Base-by-base conservation (phyloP, 2,888 invertebrate species). In the Epinotia nisella region DNA sequence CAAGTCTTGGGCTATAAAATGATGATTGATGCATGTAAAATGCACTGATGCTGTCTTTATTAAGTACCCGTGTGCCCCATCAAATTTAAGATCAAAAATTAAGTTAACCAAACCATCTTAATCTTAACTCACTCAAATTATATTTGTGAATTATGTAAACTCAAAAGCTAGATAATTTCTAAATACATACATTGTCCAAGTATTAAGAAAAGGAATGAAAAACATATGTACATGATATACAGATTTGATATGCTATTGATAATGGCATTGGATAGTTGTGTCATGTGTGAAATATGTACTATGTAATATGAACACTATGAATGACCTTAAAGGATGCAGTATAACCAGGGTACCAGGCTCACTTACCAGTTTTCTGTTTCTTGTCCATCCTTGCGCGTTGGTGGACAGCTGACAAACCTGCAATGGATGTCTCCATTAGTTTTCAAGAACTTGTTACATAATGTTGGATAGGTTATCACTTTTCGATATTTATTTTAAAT, bases 401-500 rank as follows among this genome's bases (percentile, higher is more conserved):
- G 97, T 96, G 76, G 97, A 96, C 91, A 96, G 96, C 87, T 96
- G 95, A 90, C 95, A 95, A 82, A 95, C 95, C 97, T 97, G 94
- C 82, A 95, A 89, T 83, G 85, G 85, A 89, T 77, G 83, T 83
- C 81, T 85, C 83, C 85, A 84, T 94, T 92, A 92, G 86, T 87
- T 87, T 88, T 89, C 83, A 83, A 85, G 84, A 81, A 88, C 88
- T 87, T 88, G 90, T 93, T 94, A 94, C 94, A 94, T 94, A 94
- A 93, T 92, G 88, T 83, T 80, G 82, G 85, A 87, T 88, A 93
- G 93, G 93, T 93, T 93, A 93, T 85, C 86, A 91, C 87, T 89
- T 82, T 82, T 78, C 81, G 82, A 79, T 85, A 76, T 83, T 81
- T 79, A 79, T 83, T 79, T 77, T 76, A 58, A 71, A 65, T 64